phyloP scores from a whole-genome alignment of 1,140 invertebrate species.

The Metopolophium dirhodum region DNA sequence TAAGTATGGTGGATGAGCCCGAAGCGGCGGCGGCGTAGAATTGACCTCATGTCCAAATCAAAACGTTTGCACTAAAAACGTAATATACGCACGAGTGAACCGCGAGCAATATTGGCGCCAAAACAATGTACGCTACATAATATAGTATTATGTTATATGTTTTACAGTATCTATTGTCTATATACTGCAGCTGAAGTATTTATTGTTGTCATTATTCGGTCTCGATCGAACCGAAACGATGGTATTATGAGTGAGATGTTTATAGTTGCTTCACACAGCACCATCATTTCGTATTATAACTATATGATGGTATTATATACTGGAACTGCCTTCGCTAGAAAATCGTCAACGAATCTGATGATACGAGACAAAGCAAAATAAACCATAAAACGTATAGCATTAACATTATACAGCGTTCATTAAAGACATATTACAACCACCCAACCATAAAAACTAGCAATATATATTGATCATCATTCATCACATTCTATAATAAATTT shows the following conservation, averaged over 20 bases:
- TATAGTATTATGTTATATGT: neutral
- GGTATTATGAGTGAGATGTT: neutral
- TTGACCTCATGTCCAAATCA: neutral
- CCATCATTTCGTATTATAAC: neutral
- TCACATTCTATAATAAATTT: neutral
- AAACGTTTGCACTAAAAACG: neutral
- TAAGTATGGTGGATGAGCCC: neutral
- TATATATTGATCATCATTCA: no score
- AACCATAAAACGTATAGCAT: no score
- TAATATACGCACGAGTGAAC: neutral
- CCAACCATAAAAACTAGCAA: neutral
- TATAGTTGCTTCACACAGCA: neutral
- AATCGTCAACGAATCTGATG: no score
- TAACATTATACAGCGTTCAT: neutral
- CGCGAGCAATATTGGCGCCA: neutral
- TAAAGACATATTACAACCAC: neutral
- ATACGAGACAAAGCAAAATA: no score
- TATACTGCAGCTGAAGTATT: neutral
- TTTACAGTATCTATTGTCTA: no score
- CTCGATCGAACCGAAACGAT: neutral
- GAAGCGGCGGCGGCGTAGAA: neutral
- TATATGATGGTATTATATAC: no score
- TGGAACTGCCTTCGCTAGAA: no score
- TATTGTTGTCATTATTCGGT: neutral
- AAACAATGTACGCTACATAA: neutral